Percentiles rank a stretch among this genome's conserved stretches.
These are phyloP conservation scores for Platerodrilus igneus DNA, from an alignment of 2,888 invertebrate species.

Conservation along the genomic window DNA sequence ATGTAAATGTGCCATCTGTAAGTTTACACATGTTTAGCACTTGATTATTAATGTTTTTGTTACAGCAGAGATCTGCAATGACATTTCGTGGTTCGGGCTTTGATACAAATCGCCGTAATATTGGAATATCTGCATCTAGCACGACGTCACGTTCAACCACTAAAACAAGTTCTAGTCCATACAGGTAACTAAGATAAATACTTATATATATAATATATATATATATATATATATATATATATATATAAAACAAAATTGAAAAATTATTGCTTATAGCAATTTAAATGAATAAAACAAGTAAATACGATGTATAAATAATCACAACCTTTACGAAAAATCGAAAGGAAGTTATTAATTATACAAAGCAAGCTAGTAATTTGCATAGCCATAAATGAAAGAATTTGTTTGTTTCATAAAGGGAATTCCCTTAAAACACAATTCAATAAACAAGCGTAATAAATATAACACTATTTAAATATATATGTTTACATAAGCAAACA, in stretches of 20 bases:
- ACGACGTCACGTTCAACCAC: conserved; percentile 92
- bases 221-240: conserved; percentile 1
- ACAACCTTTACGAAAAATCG: no score
- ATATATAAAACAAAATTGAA: not conserved
- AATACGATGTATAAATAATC: no score
- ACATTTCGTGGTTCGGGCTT: conserved; percentile 70
- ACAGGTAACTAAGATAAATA: conserved; percentile 55
- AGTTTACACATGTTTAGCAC: conserved; percentile 28
- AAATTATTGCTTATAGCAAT: no score
- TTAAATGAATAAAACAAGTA: no score
- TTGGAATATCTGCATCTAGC: conserved; percentile 91
- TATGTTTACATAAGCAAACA: no score
- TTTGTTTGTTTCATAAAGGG: no score
- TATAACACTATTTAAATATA: no score
- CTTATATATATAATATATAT: not conserved
- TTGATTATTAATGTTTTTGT: conserved; percentile 22
- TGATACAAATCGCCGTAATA: conserved; percentile 65
- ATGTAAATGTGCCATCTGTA: conserved; percentile 61
- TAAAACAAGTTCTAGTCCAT: conserved; percentile 91
- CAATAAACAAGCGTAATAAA: no score
- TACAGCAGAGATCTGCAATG: conserved; percentile 65
- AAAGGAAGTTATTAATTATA: no score
- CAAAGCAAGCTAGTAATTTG: no score
- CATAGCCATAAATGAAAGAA: no score
- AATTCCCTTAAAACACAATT: no score